These are phyloP conservation scores for Coptodon bakossiorum DNA, from an alignment of 2,113 vertebrate genomes.

Conservation along the genomic window DNA sequence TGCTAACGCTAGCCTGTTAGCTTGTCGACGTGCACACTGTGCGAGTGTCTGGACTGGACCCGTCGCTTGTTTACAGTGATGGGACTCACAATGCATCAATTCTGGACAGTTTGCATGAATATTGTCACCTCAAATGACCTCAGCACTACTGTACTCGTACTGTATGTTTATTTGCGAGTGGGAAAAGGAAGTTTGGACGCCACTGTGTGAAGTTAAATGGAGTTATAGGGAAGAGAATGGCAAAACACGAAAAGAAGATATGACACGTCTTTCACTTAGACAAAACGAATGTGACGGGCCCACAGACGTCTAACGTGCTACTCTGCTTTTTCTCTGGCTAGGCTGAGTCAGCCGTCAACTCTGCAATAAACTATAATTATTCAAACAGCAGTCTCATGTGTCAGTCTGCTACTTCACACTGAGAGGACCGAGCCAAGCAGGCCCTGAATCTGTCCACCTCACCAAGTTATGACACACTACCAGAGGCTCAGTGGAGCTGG, in stretches of 20 bases:
- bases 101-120: not conserved
- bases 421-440: not conserved
- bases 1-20: conserved; percentile 28
- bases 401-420: not conserved
- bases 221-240: not conserved
- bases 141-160: not conserved
- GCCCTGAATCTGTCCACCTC: not conserved
- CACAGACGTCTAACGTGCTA: not conserved
- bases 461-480: not conserved
- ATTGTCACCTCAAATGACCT: not conserved
- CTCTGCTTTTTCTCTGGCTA: not conserved
- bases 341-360: not conserved
- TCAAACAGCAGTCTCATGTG: not conserved
- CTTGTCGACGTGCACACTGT: conserved; percentile 21
- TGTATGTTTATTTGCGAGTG: not conserved
- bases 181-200: not conserved
- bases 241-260: not conserved
- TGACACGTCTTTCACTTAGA: not conserved
- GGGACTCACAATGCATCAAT: not conserved
- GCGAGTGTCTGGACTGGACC: not conserved
- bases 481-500: not conserved
- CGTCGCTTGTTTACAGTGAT: conserved; percentile 20
- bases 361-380: conserved; percentile 40
- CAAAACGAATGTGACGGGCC: not conserved
- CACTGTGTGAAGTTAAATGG: not conserved